Base-by-base conservation (phyloP, 2,113 vertebrate genomes). In the Catharus bicknelli region DNA sequence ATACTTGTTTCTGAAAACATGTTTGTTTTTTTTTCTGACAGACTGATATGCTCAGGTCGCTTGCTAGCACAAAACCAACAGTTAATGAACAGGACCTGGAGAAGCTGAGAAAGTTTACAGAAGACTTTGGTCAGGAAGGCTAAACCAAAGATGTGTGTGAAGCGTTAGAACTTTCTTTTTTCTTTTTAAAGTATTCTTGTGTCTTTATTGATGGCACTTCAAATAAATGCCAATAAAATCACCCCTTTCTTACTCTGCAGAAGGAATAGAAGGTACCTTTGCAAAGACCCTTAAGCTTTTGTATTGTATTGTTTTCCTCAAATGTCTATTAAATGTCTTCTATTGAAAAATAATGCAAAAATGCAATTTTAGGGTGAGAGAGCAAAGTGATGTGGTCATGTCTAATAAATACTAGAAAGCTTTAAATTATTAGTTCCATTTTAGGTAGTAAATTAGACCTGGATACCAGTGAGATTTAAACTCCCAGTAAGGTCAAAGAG, bases 51-150 rank as follows among this genome's bases (percentile, higher is more conserved):
- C 54, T 98, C 87, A 98, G 98, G 75, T 99, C 99, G 0, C 95
- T 97, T 42, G 18, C 97, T 40, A 98, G 43, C 97, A 99, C 98
- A 42, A 99, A 99, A 93, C 99, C 99, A 81, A 99, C 99, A 26
- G 99, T 99, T 93, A 99, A 99, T 54, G 99, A 99, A 51, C 98
- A 99, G 43, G 99, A 99, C 95, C 96, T 99, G 97, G 97, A 98
- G 68, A 99, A 99, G 94, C 97, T 99, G 92, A 99, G 97, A 98
- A 99, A 99, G 97, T 99, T 99, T 97, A 99, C 99, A 96, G 98
- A 99, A 80, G 99, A 99, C 92, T 99, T 99, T 97, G 99, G 99
- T 94, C 99, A 99, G 95, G 99, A 99, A 97, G 99, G 99, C 96
- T 99, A 98, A 98, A 94, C 89, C 93, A 93, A 78, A 96, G 96